Evolutionary conservation across 2,888 invertebrate species (phyloP), one percentile per base, ranked within the genome.

Genomic region (Thereva unica): DNA sequence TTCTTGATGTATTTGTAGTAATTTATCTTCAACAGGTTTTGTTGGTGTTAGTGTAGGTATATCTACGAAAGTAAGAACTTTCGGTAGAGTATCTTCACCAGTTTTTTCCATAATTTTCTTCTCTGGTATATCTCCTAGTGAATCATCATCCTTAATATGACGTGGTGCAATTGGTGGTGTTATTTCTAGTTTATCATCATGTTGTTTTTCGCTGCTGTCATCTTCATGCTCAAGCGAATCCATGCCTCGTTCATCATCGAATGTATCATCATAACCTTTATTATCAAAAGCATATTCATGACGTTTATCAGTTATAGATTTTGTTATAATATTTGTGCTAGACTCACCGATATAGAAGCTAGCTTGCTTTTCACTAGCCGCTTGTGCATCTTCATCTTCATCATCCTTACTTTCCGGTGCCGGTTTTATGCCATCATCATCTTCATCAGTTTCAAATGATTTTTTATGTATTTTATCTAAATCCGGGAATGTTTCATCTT

Each of bases 331-430:
- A 73, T 81, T 80, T 1, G 74, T 74, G 61, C 80, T 80, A 1
- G 80, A 80, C 70, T 81, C 81, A 1, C 81, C 81, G 49, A 81
- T 81, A 66, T 81, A 81, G 54, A 81, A 80, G 65, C 78, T 78
- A 0, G 78, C 78, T 57, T 68, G 68, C 10, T 63, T 45, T 10
- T 69, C 71, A 5, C 52, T 45, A 34, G 55, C 54, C 0, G 73
- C 73, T 37, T 76, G n/a, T n/a, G n/a, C n/a, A n/a, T n/a, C n/a
- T n/a, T n/a, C n/a, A n/a, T n/a, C 73, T 38, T 75, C 76, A 5
- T 74, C 74, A 9, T 76, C 76, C 2, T 70, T 75, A 63, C 75
- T 76, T 67, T 77, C 76, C 40, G 47, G 55, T 5, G 9, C 9
- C 3, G 12, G 23, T 40, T 12, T 66, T n/a, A 40, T 34, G 1